Evolutionary conservation across 2,113 vertebrate species (phyloP).

Genomic region (Regulus satrapa): DNA sequence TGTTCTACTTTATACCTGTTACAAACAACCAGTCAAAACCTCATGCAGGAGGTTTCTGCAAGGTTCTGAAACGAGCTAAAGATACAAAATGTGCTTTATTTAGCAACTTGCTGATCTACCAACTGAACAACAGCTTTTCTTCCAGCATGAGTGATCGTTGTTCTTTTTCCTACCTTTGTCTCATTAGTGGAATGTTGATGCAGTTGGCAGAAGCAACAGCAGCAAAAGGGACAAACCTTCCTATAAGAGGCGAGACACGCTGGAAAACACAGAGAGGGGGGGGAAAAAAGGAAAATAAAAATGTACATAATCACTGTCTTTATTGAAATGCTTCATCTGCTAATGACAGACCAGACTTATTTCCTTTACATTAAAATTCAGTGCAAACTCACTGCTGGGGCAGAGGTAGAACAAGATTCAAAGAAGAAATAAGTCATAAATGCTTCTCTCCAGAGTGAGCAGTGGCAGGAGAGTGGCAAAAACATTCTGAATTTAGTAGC

Average conservation of each 20-base stretch:
- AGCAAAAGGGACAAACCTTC: constrained; percentile 96
- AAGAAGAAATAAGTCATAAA: not conserved
- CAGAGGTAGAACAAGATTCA: not conserved
- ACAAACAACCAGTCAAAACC: not conserved
- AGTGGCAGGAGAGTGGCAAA: not conserved
- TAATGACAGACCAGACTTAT: not conserved
- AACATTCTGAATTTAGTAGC: not conserved
- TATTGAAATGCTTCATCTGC: not conserved
- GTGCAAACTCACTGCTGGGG: not conserved
- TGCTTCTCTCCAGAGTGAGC: not conserved
- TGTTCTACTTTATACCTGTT: not conserved
- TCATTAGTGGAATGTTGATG: constrained; percentile 98
- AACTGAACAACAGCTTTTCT: not conserved
- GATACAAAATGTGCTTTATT: not conserved
- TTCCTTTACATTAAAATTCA: not conserved
- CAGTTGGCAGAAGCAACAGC: constrained; percentile 98
- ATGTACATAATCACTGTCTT: not conserved
- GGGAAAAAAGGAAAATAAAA: not conserved
- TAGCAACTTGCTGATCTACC: not conserved
- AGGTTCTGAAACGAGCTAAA: not conserved
- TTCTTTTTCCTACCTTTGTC: constrained; percentile 84
- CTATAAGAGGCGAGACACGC: constrained; percentile 91
- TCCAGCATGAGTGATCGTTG: not conserved
- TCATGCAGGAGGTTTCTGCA: not conserved
- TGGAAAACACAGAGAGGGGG: constrained; percentile 46